Base-by-base conservation (phyloP, 2,113 vertebrate genomes). In the Urocynchramus pylzowi region DNA sequence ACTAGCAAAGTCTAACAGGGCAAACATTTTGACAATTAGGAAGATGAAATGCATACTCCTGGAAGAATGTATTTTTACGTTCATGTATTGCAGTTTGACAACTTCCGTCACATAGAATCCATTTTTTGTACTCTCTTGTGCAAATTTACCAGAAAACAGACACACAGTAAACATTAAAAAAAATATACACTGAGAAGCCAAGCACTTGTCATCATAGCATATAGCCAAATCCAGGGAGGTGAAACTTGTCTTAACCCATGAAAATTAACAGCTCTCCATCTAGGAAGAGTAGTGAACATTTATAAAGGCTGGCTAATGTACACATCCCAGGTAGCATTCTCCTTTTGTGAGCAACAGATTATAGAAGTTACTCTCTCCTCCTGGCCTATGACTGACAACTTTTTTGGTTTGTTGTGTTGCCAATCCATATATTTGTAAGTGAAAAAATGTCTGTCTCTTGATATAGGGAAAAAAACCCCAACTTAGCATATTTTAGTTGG, bases 391-490 rank as follows among this genome's bases (percentile, higher is more conserved):
- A 63, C 56, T 75, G 30, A 59, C 13, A 37, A 42, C 5, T 4
- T 59, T 56, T 70, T 70, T 68, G 16, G 6, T 44, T 94, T 87
- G 31, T 47, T 56, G 27, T 71, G 52, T 39, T 89, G 52, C 6
- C 44, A 41, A 13, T 39, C 17, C 28, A 5, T 44, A 2, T 23
- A 47, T n/a, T 50, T 69, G 14, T 64, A 71, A 87, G 56, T 60
- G 19, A 87, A 71, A 19, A 84, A 89, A 54, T 2, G 0, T 18
- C 3, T 81, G 11, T 8, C 6, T 56, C 59, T 60, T 80, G 49
- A 54, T 70, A 65, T 0, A 63, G 57, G 31, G 60, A 3, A 37
- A 4, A 11, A 3, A 60, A 4, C 5, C 22, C 3, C 17, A 39
- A 16, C 7, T 54, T 60, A 45, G 14, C 24, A 16, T 59, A 68